Percentiles rank a stretch among this genome's conserved stretches.
phyloP scores from a whole-genome alignment of 2,888 invertebrate species.

The Idaea straminata region DNA sequence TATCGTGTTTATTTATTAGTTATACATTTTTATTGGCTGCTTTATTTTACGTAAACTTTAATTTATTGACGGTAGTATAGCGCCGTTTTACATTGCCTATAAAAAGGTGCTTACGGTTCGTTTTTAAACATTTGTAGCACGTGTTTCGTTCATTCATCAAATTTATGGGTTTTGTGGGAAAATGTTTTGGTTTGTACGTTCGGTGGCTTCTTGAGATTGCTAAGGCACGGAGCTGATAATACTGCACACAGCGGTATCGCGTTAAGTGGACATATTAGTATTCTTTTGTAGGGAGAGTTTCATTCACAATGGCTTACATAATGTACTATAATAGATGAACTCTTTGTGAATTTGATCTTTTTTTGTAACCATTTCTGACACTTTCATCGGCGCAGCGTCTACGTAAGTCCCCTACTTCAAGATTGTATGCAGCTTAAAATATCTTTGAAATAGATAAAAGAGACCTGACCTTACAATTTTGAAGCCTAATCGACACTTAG shows the following conservation, averaged over 20 bases:
- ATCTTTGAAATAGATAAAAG: not conserved
- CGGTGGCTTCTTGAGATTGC: conserved; percentile 40
- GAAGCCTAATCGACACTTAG: not conserved
- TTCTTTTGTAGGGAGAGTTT: not conserved
- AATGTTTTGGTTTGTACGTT: conserved; percentile 67
- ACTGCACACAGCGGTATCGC: conserved; percentile 4
- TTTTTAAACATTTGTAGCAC: conserved; percentile 79
- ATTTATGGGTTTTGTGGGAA: conserved; percentile 77
- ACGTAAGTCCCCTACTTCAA: not conserved
- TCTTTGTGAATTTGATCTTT: conserved; percentile 12
- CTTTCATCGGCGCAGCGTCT: not conserved
- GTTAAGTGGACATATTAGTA: not conserved
- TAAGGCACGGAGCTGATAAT: conserved; percentile 5
- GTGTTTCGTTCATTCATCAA: conserved; percentile 80
- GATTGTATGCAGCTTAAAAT: not conserved
- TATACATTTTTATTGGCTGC: conserved; percentile 79
- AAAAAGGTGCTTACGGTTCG: conserved; percentile 76
- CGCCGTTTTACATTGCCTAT: conserved; percentile 78
- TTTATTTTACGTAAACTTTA: conserved; percentile 79
- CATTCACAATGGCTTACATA: not conserved
- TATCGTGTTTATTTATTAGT: conserved; percentile 80
- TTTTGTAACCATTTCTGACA: conserved; percentile 16
- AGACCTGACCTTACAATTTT: not conserved
- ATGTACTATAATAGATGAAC: not conserved
- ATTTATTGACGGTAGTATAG: conserved; percentile 78